Percentiles rank a stretch among this genome's conserved stretches.
Conservation (phyloP, 2,797 vertebrate genomes). For the Gorsachius magnificus region DNA sequence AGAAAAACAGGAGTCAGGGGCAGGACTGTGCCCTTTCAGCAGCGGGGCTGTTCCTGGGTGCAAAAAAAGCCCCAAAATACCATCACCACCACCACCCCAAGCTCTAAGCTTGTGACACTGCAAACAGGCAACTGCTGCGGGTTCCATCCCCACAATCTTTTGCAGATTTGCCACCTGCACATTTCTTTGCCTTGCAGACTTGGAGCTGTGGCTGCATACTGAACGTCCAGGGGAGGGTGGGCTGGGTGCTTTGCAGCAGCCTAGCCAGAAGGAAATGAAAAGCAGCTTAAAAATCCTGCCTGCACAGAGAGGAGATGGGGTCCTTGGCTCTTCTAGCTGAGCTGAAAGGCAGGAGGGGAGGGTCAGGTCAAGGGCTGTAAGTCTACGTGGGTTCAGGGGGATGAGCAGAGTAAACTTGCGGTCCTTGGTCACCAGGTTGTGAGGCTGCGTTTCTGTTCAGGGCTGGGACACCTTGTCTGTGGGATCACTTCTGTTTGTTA, state of each 20-base stretch:
- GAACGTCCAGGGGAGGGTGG: neutral
- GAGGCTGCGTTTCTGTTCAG: neutral
- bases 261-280: neutral
- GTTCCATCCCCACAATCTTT: neutral
- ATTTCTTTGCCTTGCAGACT: neutral
- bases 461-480: neutral
- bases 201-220: neutral
- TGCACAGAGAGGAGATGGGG: accelerated
- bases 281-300: neutral
- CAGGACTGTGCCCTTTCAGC: neutral
- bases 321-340: neutral
- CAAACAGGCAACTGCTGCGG: neutral
- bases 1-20: neutral
- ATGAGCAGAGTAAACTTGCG: neutral
- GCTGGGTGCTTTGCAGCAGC: accelerated
- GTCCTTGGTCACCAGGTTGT: neutral
- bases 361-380: neutral
- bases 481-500: neutral
- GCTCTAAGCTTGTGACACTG: neutral
- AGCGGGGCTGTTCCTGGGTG: neutral
- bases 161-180: neutral
- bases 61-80: neutral
- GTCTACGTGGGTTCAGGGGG: accelerated
- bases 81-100: too few species aligned
- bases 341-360: neutral